Evolutionary conservation across 1,140 invertebrate species (phyloP).

Genomic region (Tetramorium parvispinum): DNA sequence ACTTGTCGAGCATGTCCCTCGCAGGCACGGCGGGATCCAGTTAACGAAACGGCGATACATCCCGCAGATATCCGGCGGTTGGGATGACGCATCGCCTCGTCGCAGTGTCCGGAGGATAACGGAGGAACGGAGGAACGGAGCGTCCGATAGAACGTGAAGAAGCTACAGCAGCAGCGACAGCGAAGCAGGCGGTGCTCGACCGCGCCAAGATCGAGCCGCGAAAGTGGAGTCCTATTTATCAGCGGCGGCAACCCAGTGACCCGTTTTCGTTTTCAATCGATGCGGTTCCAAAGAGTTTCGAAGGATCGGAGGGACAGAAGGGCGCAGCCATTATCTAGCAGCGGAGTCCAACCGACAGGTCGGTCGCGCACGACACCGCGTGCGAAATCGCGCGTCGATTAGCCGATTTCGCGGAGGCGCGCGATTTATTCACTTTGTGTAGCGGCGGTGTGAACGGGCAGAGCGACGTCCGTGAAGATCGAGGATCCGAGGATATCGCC

Average conservation of each 20-base stretch:
- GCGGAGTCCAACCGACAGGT: slow-evolving; percentile 18
- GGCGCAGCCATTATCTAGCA: slow-evolving; percentile 66
- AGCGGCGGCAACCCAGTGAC: slow-evolving; percentile 64
- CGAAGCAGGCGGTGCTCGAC: background rate
- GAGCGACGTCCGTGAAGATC: slow-evolving; percentile 25
- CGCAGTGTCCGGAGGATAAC: slow-evolving; percentile 38
- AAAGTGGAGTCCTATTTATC: slow-evolving; percentile 55
- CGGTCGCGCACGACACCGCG: background rate
- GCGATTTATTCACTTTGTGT: too few species aligned
- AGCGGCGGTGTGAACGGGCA: background rate
- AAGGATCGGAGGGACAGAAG: slow-evolving; percentile 44
- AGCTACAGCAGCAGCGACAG: background rate
- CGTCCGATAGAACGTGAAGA: background rate
- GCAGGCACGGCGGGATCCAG: background rate
- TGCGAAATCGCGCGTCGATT: background rate
- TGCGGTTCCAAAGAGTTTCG: slow-evolving; percentile 57
- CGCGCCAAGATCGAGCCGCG: slow-evolving; percentile 37
- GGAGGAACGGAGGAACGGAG: background rate
- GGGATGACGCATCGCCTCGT: slow-evolving; percentile 39
- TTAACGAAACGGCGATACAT: slow-evolving; percentile 9
- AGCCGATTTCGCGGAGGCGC: too few species aligned
- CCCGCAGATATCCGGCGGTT: background rate
- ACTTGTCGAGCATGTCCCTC: background rate
- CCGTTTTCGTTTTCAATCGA: slow-evolving; percentile 65
- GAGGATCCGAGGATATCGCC: slow-evolving; percentile 28